Base-by-base conservation (phyloP, 2,888 invertebrate species). In the Omphaloscelis lunosa region DNA sequence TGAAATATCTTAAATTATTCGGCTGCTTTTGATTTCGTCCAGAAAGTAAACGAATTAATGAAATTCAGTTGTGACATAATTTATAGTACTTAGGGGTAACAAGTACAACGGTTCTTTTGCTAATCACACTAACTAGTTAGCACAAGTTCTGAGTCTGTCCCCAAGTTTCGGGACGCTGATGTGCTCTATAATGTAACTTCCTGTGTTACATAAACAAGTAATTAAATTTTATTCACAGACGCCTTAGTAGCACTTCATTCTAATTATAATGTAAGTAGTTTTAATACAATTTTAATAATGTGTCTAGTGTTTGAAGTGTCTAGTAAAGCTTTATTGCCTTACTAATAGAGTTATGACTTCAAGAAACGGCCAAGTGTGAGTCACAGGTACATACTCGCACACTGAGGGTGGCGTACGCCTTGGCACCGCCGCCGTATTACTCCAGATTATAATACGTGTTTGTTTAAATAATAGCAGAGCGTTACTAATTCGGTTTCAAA, bases 121-220 rank as follows among this genome's bases (percentile, higher is more conserved):
- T 84, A 84, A 86, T 82, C 75, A 68, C 79, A 61, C 41, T 77
- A 78, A 78, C 73, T 83, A 79, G 80, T 83, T 79, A 23, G 27
- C 15, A 72, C 71, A 73, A 86, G 83, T 79, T 86, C 48, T 72
- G 51, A 71, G 69, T 41, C 65, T 56, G 63, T 23, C 69, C 51
- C 63, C 53, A 86, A 84, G 86, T 84, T 84, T 79, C 62, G 83
- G 73, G 71, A 73, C 83, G 78, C 83, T 85, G 85, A 85, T 85
- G 82, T 85, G 77, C 73, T 77, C 68, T 59, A 78, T 77, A 85
- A 69, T 83, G 72, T 58, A 83, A 84, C 68, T 80, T 83, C 71
- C 71, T 72, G 81, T 62, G 68, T 61, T 69, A 82, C 73, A 85
- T 77, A 82, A 85, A 83, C 86, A 85, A 67, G 51, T 74, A 72